These are phyloP conservation scores for Loris lydekkerianus DNA, from an alignment of 2,797 vertebrate species.

Conservation along the genomic window DNA sequence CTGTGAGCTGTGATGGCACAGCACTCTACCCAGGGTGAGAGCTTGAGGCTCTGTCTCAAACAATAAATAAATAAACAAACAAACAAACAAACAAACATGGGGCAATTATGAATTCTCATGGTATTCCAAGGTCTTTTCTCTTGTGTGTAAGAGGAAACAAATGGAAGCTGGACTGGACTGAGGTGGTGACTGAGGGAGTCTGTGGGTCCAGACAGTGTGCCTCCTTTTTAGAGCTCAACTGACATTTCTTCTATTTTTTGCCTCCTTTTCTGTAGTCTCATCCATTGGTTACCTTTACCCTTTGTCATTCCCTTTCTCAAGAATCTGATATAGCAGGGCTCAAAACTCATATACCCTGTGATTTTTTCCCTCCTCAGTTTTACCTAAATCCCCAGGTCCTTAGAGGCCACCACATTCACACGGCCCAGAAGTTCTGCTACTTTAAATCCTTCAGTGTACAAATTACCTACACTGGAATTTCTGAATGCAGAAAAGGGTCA, in stretches of 20 bases:
- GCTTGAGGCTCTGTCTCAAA: too few relatives aligned
- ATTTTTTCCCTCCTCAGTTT: not conserved
- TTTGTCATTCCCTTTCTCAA: not conserved
- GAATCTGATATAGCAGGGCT: not conserved
- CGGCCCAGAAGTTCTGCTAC: not conserved
- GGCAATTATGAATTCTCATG: not conserved
- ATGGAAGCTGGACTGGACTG: not conserved
- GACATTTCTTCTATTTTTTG: not conserved
- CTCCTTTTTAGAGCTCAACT: not conserved
- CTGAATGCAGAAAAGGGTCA: not conserved
- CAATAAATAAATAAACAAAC: too few relatives aligned
- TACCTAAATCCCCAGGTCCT: not conserved
- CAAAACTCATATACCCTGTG: not conserved
- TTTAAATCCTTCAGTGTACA: not conserved
- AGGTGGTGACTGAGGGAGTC: too few relatives aligned
- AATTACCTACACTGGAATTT: not conserved
- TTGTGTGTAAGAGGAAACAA: not conserved
- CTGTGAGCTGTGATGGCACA: too few relatives aligned
- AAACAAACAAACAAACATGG: not conserved
- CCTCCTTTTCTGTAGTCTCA: not conserved
- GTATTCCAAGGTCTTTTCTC: not conserved
- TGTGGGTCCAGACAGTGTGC: too few relatives aligned
- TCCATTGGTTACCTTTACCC: not conserved
- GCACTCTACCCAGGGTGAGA: too few relatives aligned
- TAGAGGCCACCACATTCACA: not conserved